phyloP scores from a whole-genome alignment of 2,113 vertebrate species.

The Cromileptes altivelis region DNA sequence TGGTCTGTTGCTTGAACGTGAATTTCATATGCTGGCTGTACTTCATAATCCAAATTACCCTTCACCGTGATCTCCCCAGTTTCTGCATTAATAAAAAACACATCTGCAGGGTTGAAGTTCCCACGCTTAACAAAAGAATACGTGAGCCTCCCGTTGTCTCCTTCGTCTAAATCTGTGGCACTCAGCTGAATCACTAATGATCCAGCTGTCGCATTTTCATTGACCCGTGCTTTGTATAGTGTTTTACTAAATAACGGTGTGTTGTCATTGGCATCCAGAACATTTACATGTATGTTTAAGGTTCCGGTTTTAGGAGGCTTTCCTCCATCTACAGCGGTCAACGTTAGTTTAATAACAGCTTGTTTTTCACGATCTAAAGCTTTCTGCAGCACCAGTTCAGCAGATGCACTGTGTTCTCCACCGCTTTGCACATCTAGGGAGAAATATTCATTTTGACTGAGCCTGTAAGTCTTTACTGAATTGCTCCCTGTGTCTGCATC shows the following conservation, averaged over 20 bases:
- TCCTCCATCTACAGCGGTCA: conserved; percentile 80
- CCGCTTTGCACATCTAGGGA: conserved; percentile 75
- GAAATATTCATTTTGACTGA: conserved; percentile 79
- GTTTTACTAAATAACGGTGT: conserved; percentile 70
- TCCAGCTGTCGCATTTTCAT: conserved; percentile 63
- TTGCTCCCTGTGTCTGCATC: conserved; percentile 79
- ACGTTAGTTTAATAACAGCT: conserved; percentile 52
- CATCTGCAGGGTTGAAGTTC: conserved; percentile 72
- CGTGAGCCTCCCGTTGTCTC: conserved; percentile 62
- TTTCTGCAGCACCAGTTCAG: conserved; percentile 76
- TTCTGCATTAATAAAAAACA: conserved; percentile 82
- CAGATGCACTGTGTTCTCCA: conserved; percentile 70
- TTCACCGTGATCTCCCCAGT: conserved; percentile 86
- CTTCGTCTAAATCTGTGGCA: conserved; percentile 83
- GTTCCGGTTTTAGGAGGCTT: conserved; percentile 71
- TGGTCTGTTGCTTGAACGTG: conserved; percentile 74
- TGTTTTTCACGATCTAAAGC: conserved; percentile 78
- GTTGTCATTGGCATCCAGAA: conserved; percentile 79
- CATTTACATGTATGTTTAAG: conserved; percentile 57
- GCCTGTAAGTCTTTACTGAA: conserved; percentile 77
- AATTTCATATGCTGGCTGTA: conserved; percentile 75
- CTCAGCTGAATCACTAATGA: conserved; percentile 69
- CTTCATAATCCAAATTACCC: conserved; percentile 81
- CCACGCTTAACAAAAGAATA: conserved; percentile 86
- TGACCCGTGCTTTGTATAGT: conserved; percentile 76